These are phyloP conservation scores for Cranoglanis bouderius DNA, from an alignment of 2,113 vertebrate species.

Conservation along the genomic window DNA sequence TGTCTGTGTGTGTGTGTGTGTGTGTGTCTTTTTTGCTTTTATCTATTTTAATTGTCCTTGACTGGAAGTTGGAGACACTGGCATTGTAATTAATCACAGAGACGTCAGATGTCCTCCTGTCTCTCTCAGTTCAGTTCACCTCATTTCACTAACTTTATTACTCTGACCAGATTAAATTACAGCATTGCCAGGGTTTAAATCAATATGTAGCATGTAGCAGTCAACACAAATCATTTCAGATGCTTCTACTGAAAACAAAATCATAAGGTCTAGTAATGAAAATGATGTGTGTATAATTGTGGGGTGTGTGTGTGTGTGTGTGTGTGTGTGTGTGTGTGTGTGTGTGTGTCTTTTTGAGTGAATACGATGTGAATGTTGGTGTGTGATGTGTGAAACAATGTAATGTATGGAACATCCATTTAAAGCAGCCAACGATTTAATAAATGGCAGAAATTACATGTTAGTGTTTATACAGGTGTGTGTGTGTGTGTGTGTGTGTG, in stretches of 20 bases:
- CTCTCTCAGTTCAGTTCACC: neutral
- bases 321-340: neutral
- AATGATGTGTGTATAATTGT: neutral
- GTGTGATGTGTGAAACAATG: neutral
- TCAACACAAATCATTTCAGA: conserved; percentile 7
- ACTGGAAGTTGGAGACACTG: neutral
- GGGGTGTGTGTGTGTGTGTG: neutral
- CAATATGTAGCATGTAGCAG: no score
- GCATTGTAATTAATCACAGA: neutral
- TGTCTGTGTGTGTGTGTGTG: neutral
- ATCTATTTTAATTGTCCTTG: neutral
- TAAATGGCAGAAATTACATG: neutral
- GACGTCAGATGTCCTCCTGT: neutral
- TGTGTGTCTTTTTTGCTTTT: neutral
- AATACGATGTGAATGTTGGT: neutral
- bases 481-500: neutral
- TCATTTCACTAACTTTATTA: conserved; percentile 4
- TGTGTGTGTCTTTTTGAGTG: neutral
- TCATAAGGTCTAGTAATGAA: neutral
- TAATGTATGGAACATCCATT: neutral
- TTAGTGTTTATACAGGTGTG: conserved; percentile 10
- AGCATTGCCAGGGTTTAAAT: neutral
- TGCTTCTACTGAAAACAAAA: neutral
- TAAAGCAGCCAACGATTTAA: neutral
- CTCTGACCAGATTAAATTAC: neutral